Conservation (phyloP, 2,888 invertebrate genomes). For the Callosobruchus maculatus region DNA sequence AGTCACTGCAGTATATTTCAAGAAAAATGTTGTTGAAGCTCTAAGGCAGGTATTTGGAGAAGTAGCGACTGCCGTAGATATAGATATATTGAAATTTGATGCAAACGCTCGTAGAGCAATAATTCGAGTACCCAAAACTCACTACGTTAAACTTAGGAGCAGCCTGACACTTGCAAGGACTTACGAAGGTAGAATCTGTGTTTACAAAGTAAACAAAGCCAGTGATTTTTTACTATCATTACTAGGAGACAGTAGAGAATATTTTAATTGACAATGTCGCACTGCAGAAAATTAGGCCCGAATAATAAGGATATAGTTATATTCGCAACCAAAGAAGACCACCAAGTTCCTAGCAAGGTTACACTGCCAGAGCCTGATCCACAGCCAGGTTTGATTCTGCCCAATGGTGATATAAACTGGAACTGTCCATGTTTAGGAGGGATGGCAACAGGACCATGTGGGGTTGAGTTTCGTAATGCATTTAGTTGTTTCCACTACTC, state of each 20-base stretch:
- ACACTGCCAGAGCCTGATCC: slow-evolving; percentile 68
- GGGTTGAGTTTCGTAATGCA: slow-evolving; percentile 87
- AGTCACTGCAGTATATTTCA: slow-evolving; percentile 54
- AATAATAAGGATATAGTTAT: slow-evolving; percentile 79
- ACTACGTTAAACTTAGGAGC: slow-evolving; percentile 56
- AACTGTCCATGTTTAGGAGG: slow-evolving; percentile 94
- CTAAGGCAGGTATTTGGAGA: slow-evolving; percentile 57
- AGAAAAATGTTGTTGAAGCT: slow-evolving; percentile 55
- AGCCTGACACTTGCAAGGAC: slow-evolving; percentile 54
- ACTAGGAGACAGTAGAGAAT: slow-evolving; percentile 44
- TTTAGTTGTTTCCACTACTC: slow-evolving; percentile 95
- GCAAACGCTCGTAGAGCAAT: slow-evolving; percentile 50
- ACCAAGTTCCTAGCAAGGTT: slow-evolving; percentile 68
- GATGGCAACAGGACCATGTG: slow-evolving; percentile 97
- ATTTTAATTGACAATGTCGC: slow-evolving; percentile 47
- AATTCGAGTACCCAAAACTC: slow-evolving; percentile 53
- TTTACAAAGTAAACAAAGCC: slow-evolving; percentile 55
- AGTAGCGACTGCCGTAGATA: slow-evolving; percentile 51
- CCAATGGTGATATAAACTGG: slow-evolving; percentile 93
- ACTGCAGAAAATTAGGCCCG: slow-evolving; percentile 50
- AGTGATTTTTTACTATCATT: slow-evolving; percentile 48
- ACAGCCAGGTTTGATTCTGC: slow-evolving; percentile 74
- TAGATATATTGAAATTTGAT: slow-evolving; percentile 60
- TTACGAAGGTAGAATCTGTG: slow-evolving; percentile 53
- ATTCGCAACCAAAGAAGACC: slow-evolving; percentile 77